phyloP scores from a whole-genome alignment of 1,140 invertebrate species.

The Dendroctonus valens region DNA sequence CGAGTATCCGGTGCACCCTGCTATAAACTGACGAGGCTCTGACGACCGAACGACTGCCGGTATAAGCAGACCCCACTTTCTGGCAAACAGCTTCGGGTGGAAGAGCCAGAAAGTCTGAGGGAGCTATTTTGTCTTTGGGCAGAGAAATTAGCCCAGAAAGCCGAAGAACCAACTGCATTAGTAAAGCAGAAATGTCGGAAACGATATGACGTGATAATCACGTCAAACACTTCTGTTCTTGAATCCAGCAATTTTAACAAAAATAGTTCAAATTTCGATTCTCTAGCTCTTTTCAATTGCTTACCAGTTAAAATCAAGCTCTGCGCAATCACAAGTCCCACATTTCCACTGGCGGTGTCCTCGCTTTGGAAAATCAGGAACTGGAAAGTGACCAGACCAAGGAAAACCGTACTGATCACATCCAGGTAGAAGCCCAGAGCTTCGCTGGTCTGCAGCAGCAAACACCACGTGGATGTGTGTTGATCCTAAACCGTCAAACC shows the following conservation, averaged over 20 bases:
- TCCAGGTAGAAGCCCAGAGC: constrained; percentile 80
- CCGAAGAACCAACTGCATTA: no score
- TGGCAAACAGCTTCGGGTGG: constrained; percentile 58
- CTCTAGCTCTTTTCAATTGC: no score
- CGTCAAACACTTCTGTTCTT: no score
- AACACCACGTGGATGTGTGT: constrained; percentile 71
- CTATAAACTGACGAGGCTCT: no score
- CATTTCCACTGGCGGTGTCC: constrained; percentile 57
- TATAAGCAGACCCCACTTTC: constrained; percentile 50
- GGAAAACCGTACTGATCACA: constrained; percentile 66
- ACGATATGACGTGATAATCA: no score
- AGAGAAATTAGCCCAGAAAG: constrained; percentile 69
- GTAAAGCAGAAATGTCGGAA: no score
- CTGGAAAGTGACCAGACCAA: constrained; percentile 65
- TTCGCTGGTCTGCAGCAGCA: constrained; percentile 73
- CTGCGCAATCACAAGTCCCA: constrained; percentile 83
- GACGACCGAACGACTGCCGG: constrained; percentile 69
- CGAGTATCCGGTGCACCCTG: no score
- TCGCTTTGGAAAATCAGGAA: constrained; percentile 54
- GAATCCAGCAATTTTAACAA: no score
- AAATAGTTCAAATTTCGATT: no score
- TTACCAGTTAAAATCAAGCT: constrained; percentile 68
- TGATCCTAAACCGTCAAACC: constrained; percentile 50
- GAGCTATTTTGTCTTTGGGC: constrained; percentile 70
- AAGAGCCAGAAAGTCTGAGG: constrained; percentile 73